Conservation (phyloP, 2,113 vertebrate genomes). For the Cichladusa arquata region DNA sequence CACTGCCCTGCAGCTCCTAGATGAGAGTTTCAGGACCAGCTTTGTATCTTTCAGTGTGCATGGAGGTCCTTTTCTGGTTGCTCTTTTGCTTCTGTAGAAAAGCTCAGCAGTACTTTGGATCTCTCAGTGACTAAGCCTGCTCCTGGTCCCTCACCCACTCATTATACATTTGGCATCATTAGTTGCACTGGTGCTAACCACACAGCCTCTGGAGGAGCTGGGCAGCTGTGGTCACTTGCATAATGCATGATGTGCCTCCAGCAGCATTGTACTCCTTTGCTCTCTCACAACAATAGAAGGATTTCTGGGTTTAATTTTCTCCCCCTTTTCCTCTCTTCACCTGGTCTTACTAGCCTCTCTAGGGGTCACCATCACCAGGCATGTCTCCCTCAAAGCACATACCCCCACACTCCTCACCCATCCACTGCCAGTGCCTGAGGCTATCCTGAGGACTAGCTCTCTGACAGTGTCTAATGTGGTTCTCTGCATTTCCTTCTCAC, state of each 20-base stretch:
- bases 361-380: background rate
- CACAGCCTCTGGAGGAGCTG: background rate
- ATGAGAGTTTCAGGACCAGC: background rate
- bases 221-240: background rate
- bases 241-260: background rate
- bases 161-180: background rate
- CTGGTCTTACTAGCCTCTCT: background rate
- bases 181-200: background rate
- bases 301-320: background rate
- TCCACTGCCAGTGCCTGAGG: background rate
- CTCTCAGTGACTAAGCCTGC: background rate
- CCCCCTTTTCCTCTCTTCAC: background rate
- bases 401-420: background rate
- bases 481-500: background rate
- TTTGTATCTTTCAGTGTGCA: accelerated
- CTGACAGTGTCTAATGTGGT: background rate
- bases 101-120: background rate
- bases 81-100: background rate
- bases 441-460: background rate
- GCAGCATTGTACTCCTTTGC: background rate
- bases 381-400: background rate
- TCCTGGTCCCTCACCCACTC: background rate
- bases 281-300: background rate
- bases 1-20: background rate
- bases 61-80: background rate